These are phyloP conservation scores for Ramphastos sulfuratus DNA, from an alignment of 2,113 vertebrate genomes.

Conservation along the genomic window DNA sequence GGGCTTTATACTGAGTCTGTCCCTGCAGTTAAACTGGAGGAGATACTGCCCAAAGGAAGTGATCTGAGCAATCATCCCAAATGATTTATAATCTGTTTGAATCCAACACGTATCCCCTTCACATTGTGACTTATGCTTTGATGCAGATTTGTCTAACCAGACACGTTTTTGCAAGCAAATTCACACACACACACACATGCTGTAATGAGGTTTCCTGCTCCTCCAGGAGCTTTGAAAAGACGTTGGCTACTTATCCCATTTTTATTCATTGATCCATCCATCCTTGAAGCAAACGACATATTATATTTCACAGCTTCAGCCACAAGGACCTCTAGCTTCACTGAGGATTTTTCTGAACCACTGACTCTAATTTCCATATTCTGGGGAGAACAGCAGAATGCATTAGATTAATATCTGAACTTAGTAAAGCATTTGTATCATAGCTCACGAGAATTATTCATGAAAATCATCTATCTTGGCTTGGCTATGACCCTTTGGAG, in stretches of 20 bases:
- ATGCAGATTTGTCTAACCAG: neutral
- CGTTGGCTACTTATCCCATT: slow-evolving; percentile 4
- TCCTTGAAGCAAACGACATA: neutral
- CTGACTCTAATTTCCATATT: slow-evolving; percentile 49
- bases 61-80: neutral
- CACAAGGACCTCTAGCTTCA: slow-evolving; percentile 40
- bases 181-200: neutral
- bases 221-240: neutral
- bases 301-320: slow-evolving; percentile 31
- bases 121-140: neutral
- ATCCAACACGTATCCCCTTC: neutral
- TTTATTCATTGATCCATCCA: slow-evolving; percentile 48
- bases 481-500: slow-evolving; percentile 37
- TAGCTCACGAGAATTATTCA: slow-evolving; percentile 47
- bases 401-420: slow-evolving; percentile 59
- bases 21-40: neutral
- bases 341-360: slow-evolving; percentile 46
- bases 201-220: neutral
- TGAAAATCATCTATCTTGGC: slow-evolving; percentile 49
- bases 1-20: neutral
- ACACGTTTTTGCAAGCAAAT: neutral
- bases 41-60: accelerated
- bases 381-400: slow-evolving; percentile 28
- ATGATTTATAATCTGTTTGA: neutral
- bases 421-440: slow-evolving; percentile 35